Base-by-base conservation (phyloP, 2,888 invertebrate species). In the Sipha maydis region DNA sequence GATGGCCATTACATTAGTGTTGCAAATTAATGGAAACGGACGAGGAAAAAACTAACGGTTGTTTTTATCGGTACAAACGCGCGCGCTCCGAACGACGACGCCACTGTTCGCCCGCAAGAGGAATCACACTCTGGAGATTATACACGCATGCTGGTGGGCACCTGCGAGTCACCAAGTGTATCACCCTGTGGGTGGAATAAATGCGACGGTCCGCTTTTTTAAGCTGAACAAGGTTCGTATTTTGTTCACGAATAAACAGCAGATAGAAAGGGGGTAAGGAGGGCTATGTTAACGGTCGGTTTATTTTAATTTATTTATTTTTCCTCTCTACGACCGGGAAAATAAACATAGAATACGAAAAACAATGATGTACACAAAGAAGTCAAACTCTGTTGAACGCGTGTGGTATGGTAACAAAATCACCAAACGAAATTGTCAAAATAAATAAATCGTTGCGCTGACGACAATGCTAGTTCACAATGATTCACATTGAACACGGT, bases 61-160 rank as follows among this genome's bases (percentile, higher is more conserved):
- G 11, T 76, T 48, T 7, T 56, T 56, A 78, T 56, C 28, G 56
- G 25, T 34, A 25, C n/a, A 61, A 56, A 34, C 61, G 25, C 11
- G n/a, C 21, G 31, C 25, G 75, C 17, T 67, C 3, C 9, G n/a
- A 3, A 34, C 1, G 11, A 48, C 71, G 54, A 83, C 41, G 41
- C 3, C 54, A 75, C 83, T n/a, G 83, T 75, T 83, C 25, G 48
- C 84, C 84, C 84, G 84, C 84, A 85, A 84, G 84, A 85, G 84
- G 85, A 85, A 69, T 78, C 85, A 85, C 85, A 85, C 85, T 85
- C 85, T 34, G 78, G 9, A 85, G 78, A 85, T 34, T 69, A 54
- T 48, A 69, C 19, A n/a, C n/a, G 48, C 48, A 85, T 85, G 85
- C 85, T 34, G 85, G 84, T 56, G 76, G 76, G 31, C 85, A 85